phyloP scores from a whole-genome alignment of 2,888 invertebrate genomes.

The Hemicrepidius hirtus region DNA sequence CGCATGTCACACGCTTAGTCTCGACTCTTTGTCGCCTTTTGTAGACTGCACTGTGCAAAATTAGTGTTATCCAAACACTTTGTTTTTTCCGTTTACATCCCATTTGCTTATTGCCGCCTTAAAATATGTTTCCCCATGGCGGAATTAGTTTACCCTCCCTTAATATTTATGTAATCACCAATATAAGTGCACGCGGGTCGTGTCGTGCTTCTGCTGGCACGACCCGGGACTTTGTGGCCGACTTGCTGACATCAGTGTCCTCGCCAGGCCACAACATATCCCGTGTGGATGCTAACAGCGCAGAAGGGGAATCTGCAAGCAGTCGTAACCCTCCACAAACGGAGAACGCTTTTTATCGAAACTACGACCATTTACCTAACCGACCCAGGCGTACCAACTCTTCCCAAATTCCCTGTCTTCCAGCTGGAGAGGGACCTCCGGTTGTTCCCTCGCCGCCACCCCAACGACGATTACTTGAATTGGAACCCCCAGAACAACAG shows the following conservation, averaged over 20 bases:
- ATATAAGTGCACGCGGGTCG: slow-evolving; percentile 48
- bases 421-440: slow-evolving; percentile 67
- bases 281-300: slow-evolving; percentile 90
- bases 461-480: slow-evolving; percentile 65
- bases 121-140: slow-evolving; percentile 38
- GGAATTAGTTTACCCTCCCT: slow-evolving; percentile 29
- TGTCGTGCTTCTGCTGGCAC: slow-evolving; percentile 64
- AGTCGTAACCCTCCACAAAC: slow-evolving; percentile 81
- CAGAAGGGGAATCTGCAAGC: slow-evolving; percentile 78
- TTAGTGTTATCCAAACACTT: slow-evolving; percentile 42
- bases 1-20: slow-evolving; percentile 75
- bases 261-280: slow-evolving; percentile 92
- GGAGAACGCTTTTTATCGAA: slow-evolving; percentile 85
- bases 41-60: slow-evolving; percentile 50
- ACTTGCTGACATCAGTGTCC: slow-evolving; percentile 63
- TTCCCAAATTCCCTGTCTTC: slow-evolving; percentile 73
- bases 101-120: slow-evolving; percentile 47
- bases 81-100: slow-evolving; percentile 38
- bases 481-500: slow-evolving; percentile 60
- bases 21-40: slow-evolving; percentile 48
- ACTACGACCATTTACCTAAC: slow-evolving; percentile 81
- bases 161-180: slow-evolving; percentile 38
- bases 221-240: slow-evolving; percentile 60
- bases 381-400: slow-evolving; percentile 74
- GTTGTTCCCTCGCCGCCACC: slow-evolving; percentile 66